Evolutionary conservation across 2,797 vertebrate species (phyloP).

Genomic region (Gastrophryne carolinensis): DNA sequence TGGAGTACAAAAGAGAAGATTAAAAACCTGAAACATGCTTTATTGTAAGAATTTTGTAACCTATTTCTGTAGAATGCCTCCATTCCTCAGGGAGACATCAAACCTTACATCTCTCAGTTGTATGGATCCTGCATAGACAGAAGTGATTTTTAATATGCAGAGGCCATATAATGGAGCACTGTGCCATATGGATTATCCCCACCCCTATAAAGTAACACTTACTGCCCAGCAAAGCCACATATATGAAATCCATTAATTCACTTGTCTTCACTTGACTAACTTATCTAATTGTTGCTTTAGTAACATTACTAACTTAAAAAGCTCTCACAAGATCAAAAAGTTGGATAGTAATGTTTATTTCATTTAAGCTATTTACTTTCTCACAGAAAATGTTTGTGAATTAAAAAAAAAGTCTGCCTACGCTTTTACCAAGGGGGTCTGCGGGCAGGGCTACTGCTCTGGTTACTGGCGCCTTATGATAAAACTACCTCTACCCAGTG

Average conservation of each 20-base stretch:
- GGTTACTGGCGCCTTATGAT: too few species aligned
- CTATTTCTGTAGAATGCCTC: not conserved
- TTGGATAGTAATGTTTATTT: too few species aligned
- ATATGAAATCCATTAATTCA: too few species aligned
- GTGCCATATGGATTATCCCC: conserved; percentile 26
- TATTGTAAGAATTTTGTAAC: not conserved
- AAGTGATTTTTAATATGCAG: conserved; percentile 13
- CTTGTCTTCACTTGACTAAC: too few species aligned
- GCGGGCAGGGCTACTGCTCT: too few species aligned
- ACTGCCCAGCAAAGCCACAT: not conserved
- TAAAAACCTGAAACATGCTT: not conserved
- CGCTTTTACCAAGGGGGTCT: too few species aligned
- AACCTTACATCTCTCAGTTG: conserved; percentile 1
- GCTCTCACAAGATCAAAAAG: too few species aligned
- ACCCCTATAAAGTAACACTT: conserved; percentile 17
- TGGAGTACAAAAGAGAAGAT: not conserved
- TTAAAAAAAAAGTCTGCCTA: not conserved
- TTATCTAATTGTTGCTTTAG: too few species aligned
- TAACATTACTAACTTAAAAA: too few species aligned
- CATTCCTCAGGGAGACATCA: conserved; percentile 2
- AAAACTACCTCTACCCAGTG: too few species aligned
- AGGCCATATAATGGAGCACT: not conserved
- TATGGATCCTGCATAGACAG: conserved; percentile 8
- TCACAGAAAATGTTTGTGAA: not conserved
- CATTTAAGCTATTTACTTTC: not conserved